Base-by-base conservation (phyloP, 2,797 vertebrate species). In the Argyrosomus regius region DNA sequence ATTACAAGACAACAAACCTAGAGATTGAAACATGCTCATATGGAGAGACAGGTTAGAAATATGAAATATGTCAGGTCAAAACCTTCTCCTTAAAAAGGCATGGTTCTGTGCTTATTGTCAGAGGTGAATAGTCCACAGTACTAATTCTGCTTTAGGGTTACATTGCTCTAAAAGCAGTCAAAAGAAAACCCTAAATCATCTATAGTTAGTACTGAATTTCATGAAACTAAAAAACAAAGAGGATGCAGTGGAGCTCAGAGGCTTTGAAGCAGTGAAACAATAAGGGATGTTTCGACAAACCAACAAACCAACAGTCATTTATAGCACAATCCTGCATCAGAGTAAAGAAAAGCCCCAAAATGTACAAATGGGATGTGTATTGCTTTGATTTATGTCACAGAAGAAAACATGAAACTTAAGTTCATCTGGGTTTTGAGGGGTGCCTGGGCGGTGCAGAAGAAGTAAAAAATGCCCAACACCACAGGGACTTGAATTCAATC, bases 401-500 rank as follows among this genome's bases (percentile, higher is more conserved):
- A 59, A 56, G 72, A 70, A 76, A 81, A 43, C 52, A 49, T 69
- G 53, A 64, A 77, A 78, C 64, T 17, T 20, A 8, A 52, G 13
- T 56, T 70, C 43, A 18, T 77, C 66, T 65, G 61, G 50, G 31
- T 67, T 59, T 66, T 31, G 18, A 71, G 57, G 41, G 39, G 53
- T 22, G 11, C 22, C 39, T 31, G 8, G 49, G 31, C 3, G 26
- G 35, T 22, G 70, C 26, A 64, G 49, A 50, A 43, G 57, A 56
- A 75, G 26, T 45, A 16, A 13, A 64, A 74, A 35, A 48, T 14
- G 13, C 65, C 61, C 50, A 9, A 13, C 81, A 78, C 79, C 73
- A 60, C 73, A 80, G 60, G 73, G 69, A 69, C 24, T 81, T 80
- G 73, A 76, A 77, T 54, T 10, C n/a, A 52, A 3, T 73, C 72